Conservation (phyloP, 2,888 invertebrate species). For the Psylliodes chrysocephalus region DNA sequence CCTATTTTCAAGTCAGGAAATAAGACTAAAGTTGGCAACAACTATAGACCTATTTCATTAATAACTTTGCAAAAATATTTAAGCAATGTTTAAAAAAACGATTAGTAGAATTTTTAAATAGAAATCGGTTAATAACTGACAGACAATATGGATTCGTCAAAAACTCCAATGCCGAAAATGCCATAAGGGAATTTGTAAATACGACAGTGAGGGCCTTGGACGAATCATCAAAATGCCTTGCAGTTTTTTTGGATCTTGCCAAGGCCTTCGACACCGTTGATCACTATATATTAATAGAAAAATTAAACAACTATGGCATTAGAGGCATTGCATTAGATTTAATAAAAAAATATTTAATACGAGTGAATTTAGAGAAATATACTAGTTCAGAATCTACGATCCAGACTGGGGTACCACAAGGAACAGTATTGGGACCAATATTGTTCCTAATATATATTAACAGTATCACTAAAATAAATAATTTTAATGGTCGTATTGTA, state of each 20-base stretch:
- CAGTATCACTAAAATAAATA: neutral
- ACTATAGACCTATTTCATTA: no score
- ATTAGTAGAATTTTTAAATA: no score
- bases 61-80: no score
- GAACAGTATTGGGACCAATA: neutral
- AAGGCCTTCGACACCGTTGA: neutral
- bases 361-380: neutral
- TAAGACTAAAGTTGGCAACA: no score
- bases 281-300: neutral
- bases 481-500: neutral
- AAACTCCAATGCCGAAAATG: no score
- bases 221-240: no score
- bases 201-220: no score
- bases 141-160: no score
- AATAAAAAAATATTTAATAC: neutral
- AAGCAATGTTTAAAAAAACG: no score
- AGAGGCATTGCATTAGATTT: neutral
- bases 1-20: no score
- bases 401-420: neutral
- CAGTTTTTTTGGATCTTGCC: neutral
- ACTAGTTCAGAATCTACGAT: neutral
- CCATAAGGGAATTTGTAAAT: no score
- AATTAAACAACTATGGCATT: neutral
- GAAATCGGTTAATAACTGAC: no score
- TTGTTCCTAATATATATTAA: neutral